phyloP scores from a whole-genome alignment of 2,113 vertebrate genomes.

The Jacana jacana region DNA sequence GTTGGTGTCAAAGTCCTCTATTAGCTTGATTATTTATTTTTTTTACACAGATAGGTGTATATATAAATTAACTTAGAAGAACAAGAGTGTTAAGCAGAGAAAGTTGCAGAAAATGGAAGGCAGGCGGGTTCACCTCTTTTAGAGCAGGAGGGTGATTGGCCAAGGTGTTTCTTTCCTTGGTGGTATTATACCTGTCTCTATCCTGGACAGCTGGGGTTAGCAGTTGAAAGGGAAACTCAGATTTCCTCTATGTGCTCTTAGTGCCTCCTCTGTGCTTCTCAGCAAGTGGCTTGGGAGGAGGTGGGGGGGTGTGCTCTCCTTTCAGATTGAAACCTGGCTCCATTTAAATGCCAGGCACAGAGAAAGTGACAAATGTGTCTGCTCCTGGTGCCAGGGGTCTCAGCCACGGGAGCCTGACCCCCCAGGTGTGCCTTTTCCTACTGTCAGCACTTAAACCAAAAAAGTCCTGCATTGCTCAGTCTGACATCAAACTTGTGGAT shows the following conservation, averaged over 20 bases:
- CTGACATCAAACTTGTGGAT: not conserved
- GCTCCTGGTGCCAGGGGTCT: not conserved
- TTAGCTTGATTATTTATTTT: not conserved
- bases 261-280: not conserved
- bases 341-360: not conserved
- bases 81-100: not conserved
- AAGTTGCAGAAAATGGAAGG: not conserved
- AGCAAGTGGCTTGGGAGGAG: not conserved
- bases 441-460: not conserved
- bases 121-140: rapidly evolving
- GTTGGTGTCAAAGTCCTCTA: not conserved
- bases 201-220: not conserved
- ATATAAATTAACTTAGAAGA: not conserved
- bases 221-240: not conserved
- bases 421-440: not conserved
- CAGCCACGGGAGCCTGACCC: rapidly evolving
- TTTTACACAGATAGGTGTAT: too few relatives aligned
- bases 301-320: not conserved
- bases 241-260: not conserved
- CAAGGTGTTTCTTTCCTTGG: not conserved
- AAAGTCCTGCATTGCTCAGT: not conserved
- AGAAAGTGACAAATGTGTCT: not conserved
- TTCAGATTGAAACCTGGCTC: not conserved
- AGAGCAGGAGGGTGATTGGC: not conserved
- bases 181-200: not conserved